Conservation (phyloP, 1,140 invertebrate genomes). For the Spodoptera litura region DNA sequence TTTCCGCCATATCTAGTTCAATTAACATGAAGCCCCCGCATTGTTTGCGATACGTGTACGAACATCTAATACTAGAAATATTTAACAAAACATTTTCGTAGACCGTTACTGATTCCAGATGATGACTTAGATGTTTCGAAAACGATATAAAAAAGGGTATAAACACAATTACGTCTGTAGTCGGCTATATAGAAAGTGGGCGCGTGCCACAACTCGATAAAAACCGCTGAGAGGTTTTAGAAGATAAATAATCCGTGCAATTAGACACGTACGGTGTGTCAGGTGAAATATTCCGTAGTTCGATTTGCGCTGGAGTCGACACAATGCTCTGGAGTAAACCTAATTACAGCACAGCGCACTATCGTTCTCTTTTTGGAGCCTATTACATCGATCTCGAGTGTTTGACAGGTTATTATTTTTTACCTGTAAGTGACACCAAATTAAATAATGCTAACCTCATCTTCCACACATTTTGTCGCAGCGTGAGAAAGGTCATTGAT, state of each 20-base stretch:
- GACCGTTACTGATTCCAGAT: slow-evolving; percentile 72
- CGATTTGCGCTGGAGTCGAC: slow-evolving; percentile 72
- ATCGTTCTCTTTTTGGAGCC: slow-evolving; percentile 62
- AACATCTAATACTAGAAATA: slow-evolving; percentile 30
- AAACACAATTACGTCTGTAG: slow-evolving; percentile 78
- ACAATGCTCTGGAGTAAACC: slow-evolving; percentile 70
- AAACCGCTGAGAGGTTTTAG: slow-evolving; percentile 70
- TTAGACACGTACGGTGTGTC: slow-evolving; percentile 80
- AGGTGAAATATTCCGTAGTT: slow-evolving; percentile 79
- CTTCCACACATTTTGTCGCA: slow-evolving; percentile 40
- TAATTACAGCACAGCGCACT: slow-evolving; percentile 71
- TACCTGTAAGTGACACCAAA: slow-evolving; percentile 3
- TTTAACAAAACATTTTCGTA: slow-evolving; percentile 50
- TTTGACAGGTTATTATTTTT: slow-evolving; percentile 14
- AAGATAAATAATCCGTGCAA: slow-evolving; percentile 80
- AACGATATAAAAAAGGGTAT: slow-evolving; percentile 72
- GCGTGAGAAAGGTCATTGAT: slow-evolving; percentile 47
- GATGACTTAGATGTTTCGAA: slow-evolving; percentile 74
- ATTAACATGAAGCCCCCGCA: slow-evolving; percentile 27
- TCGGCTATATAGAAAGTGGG: slow-evolving; percentile 78
- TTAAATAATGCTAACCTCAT: slow-evolving; percentile 13
- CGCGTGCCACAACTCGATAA: slow-evolving; percentile 77
- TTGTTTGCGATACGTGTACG: slow-evolving; percentile 42
- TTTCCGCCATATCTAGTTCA: slow-evolving; percentile 35
- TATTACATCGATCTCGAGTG: slow-evolving; percentile 17